Evolutionary conservation across 2,888 invertebrate species (phyloP).

Genomic region (Malacosoma neustria): DNA sequence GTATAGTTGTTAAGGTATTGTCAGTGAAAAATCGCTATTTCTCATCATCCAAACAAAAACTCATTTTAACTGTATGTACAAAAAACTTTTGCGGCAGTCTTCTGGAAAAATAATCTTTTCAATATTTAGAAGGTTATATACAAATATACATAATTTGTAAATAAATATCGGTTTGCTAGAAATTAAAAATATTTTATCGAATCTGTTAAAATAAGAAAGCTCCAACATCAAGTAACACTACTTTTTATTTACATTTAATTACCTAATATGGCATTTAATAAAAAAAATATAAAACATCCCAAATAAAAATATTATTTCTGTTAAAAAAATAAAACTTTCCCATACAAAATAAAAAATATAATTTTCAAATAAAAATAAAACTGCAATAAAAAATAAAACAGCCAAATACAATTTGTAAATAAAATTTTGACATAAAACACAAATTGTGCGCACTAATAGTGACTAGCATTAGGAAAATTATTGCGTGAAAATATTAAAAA

Average conservation of each 20-base stretch:
- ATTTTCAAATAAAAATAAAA: slow-evolving; percentile 22
- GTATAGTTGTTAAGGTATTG: slow-evolving; percentile 25
- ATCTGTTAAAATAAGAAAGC: slow-evolving; percentile 38
- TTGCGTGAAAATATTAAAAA: slow-evolving; percentile 53
- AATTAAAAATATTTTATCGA: slow-evolving; percentile 15
- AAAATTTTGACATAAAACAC: slow-evolving; percentile 38
- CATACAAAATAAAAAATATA: slow-evolving; percentile 34
- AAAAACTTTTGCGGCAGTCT: slow-evolving; percentile 61
- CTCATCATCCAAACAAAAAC: slow-evolving; percentile 31
- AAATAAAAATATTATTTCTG: slow-evolving; percentile 39
- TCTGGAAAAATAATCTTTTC: slow-evolving; percentile 57
- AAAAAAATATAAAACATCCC: slow-evolving; percentile 34
- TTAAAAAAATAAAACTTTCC: slow-evolving; percentile 24
- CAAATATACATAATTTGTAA: slow-evolving; percentile 40
- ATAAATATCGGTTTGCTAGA: slow-evolving; percentile 20
- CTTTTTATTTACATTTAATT: slow-evolving; percentile 60
- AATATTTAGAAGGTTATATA: slow-evolving; percentile 21
- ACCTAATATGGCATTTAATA: slow-evolving; percentile 69
- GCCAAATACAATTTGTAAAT: slow-evolving; percentile 25
- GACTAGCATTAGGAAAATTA: slow-evolving; percentile 73
- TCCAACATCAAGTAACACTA: slow-evolving; percentile 49
- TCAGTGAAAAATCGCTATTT: slow-evolving; percentile 70
- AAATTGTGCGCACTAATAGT: slow-evolving; percentile 66
- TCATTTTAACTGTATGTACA: slow-evolving; percentile 42
- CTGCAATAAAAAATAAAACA: slow-evolving; percentile 26